Conservation (phyloP, 1,140 invertebrate species). For the Eriocheir sinensis region DNA sequence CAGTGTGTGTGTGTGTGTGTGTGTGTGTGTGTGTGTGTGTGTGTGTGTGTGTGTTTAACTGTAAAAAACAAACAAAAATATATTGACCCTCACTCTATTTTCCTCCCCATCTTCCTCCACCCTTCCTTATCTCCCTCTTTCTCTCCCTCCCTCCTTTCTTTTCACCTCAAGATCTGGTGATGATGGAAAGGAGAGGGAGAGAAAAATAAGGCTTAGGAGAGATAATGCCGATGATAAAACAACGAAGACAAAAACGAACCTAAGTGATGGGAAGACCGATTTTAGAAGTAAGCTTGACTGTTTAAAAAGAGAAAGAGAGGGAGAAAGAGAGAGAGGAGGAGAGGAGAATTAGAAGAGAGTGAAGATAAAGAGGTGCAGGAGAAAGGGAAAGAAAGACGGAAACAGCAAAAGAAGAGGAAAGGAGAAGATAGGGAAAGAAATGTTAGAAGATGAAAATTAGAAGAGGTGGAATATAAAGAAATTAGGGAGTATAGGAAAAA, state of each 20-base stretch:
- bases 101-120: too few species aligned
- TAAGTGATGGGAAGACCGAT: too few species aligned
- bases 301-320: too few species aligned
- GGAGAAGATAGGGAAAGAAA: too few species aligned
- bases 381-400: neutral
- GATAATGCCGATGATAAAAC: constrained; percentile 8
- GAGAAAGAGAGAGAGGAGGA: neutral
- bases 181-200: neutral
- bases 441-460: too few species aligned
- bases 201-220: neutral
- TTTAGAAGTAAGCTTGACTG: too few species aligned
- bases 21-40: constrained; percentile 12
- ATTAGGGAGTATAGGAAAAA: too few species aligned
- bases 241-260: too few species aligned
- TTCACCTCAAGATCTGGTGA: neutral
- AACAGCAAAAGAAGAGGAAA: too few species aligned
- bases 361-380: neutral
- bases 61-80: neutral
- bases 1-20: constrained; percentile 3
- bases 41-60: neutral
- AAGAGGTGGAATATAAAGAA: too few species aligned
- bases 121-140: neutral
- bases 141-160: neutral
- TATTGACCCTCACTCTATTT: neutral
- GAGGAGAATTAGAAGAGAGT: neutral